Percentiles rank a stretch among this genome's conserved stretches.
phyloP scores from a whole-genome alignment of 2,113 vertebrate genomes.

The Osmerus eperlanus region DNA sequence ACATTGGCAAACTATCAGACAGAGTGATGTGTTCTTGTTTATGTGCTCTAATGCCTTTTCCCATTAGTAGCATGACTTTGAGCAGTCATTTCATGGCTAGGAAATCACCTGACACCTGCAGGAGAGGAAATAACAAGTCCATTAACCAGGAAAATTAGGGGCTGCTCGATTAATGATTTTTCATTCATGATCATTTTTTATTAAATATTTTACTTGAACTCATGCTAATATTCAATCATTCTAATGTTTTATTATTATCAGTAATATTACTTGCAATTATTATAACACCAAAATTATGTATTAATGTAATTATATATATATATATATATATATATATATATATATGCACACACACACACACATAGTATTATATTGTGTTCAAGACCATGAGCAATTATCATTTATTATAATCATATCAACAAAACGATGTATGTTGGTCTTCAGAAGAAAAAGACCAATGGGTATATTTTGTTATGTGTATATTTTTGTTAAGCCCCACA shows the following conservation, averaged over 20 bases:
- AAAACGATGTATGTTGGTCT: background rate
- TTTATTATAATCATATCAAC: background rate
- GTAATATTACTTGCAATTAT: no score
- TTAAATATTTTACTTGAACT: no score
- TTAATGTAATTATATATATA: no score
- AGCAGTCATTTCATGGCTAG: slow-evolving; percentile 72
- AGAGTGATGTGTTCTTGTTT: slow-evolving; percentile 84
- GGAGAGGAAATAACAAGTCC: slow-evolving; percentile 77
- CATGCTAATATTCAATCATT: no score
- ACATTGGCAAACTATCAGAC: slow-evolving; percentile 74
- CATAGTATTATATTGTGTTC: no score
- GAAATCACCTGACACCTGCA: slow-evolving; percentile 80
- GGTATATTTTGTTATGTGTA: slow-evolving; percentile 8
- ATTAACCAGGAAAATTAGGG: slow-evolving; percentile 71
- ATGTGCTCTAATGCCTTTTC: slow-evolving; percentile 78
- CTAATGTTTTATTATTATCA: no score
- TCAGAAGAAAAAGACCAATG: slow-evolving; percentile 26
- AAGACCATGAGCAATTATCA: no score
- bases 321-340: no score
- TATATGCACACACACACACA: no score
- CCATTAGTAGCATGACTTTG: slow-evolving; percentile 70
- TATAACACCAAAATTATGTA: no score
- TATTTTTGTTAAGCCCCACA: slow-evolving; percentile 27
- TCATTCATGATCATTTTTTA: no score
- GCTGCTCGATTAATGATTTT: slow-evolving; percentile 68